phyloP scores from a whole-genome alignment of 2,113 vertebrate species.

The Girardinichthys multiradiatus region DNA sequence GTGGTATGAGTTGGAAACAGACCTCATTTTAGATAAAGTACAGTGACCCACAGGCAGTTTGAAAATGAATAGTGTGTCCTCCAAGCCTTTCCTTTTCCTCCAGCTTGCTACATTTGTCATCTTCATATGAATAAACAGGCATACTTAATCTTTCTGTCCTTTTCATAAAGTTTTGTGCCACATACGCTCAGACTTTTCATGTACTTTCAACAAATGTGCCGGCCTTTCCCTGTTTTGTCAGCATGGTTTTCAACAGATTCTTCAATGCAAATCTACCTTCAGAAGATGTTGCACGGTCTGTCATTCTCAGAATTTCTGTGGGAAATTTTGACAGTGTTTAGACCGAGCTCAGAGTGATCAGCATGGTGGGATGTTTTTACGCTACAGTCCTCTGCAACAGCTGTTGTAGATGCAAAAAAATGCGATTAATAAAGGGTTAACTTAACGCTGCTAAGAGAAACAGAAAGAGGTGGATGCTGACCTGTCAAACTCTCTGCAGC shows the following conservation, averaged over 20 bases:
- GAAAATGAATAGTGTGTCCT: constrained; percentile 77
- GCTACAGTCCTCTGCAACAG: constrained; percentile 27
- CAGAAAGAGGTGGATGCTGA: constrained; percentile 37
- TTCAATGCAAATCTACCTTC: constrained; percentile 67
- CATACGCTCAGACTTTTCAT: constrained; percentile 31
- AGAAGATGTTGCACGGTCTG: constrained; percentile 35
- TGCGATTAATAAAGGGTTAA: constrained; percentile 28
- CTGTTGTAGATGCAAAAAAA: constrained; percentile 10
- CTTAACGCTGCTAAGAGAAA: constrained; percentile 5
- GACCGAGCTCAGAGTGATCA: constrained; percentile 41
- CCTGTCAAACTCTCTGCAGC: constrained; percentile 56
- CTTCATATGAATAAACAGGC: constrained; percentile 80
- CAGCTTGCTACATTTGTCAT: constrained; percentile 77
- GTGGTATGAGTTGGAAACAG: constrained; percentile 59
- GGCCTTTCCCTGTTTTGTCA: constrained; percentile 48
- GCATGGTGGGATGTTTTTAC: not conserved
- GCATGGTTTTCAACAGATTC: constrained; percentile 60
- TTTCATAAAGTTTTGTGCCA: constrained; percentile 47
- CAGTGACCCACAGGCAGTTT: constrained; percentile 72
- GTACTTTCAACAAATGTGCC: constrained; percentile 52
- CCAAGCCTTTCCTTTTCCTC: constrained; percentile 63
- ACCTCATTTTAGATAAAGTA: constrained; percentile 76
- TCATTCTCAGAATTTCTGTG: constrained; percentile 61
- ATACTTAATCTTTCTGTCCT: constrained; percentile 76
- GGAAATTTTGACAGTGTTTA: constrained; percentile 59